Conservation (phyloP, 2,797 vertebrate species). For the Oreochromis grahami region DNA sequence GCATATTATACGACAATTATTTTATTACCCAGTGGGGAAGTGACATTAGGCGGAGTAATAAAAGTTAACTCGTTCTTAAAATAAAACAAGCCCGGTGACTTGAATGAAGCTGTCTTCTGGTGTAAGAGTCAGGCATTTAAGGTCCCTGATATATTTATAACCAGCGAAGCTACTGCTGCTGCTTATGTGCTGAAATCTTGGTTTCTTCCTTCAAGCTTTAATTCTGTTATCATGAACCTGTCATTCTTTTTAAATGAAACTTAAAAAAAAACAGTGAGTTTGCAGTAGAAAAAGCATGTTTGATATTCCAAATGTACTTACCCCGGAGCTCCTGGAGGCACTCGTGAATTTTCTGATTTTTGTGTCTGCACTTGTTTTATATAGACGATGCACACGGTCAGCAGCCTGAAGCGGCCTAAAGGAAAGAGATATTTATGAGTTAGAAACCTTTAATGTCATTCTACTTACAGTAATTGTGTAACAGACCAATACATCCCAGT, state of each 20-base stretch:
- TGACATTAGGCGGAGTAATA: neutral
- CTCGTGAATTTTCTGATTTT: conserved; percentile 9
- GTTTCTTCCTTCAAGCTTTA: neutral
- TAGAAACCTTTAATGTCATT: conserved; percentile 17
- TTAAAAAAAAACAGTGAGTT: neutral
- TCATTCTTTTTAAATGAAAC: neutral
- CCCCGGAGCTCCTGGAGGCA: neutral
- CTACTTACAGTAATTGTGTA: conserved; percentile 38
- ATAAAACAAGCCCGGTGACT: neutral
- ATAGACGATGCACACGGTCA: neutral
- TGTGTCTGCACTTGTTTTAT: neutral
- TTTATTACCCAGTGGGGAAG: neutral
- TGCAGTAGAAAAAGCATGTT: neutral
- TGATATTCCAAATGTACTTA: neutral
- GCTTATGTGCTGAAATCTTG: neutral
- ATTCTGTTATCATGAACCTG: neutral
- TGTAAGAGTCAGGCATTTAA: neutral
- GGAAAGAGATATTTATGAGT: conserved; percentile 12
- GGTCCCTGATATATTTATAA: neutral
- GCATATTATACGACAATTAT: neutral
- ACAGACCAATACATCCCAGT: conserved; percentile 3
- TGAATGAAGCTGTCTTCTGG: neutral
- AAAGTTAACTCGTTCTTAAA: conserved; percentile 17
- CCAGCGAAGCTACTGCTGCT: neutral
- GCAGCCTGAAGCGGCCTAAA: neutral